A percentile compares a stretch with the other conserved stretches of the same genome.
Conservation (phyloP, 2,888 invertebrate species). For the Calameuta filiformis region DNA sequence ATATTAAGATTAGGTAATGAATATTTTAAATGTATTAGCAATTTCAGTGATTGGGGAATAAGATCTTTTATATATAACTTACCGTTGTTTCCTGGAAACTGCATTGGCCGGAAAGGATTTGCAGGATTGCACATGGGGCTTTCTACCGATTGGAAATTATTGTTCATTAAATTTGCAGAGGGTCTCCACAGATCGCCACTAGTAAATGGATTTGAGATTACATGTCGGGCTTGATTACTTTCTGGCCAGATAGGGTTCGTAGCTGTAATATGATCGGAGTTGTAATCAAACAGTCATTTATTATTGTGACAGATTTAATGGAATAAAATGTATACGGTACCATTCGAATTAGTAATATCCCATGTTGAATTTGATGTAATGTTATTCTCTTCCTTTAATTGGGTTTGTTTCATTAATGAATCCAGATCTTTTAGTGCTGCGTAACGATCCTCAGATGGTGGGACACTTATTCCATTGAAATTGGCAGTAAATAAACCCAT, state of each 20-base stretch:
- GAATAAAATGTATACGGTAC: conserved; percentile 19
- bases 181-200: conserved; percentile 57
- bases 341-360: conserved; percentile 50
- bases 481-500: conserved; percentile 41
- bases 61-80: conserved; percentile 19
- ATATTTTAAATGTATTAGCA: neutral
- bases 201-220: conserved; percentile 61
- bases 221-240: conserved; percentile 52
- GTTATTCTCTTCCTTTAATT: conserved; percentile 55
- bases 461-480: conserved; percentile 51
- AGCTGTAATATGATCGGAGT: conserved; percentile 30
- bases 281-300: neutral
- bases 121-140: conserved; percentile 56
- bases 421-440: conserved; percentile 96
- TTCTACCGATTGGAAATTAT: conserved; percentile 17
- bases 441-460: conserved; percentile 85
- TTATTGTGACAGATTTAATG: neutral
- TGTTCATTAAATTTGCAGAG: conserved; percentile 50
- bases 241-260: conserved; percentile 52
- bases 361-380: conserved; percentile 45
- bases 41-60: neutral
- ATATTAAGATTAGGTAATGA: neutral
- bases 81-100: conserved; percentile 58
- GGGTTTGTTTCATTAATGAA: conserved; percentile 69
- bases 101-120: conserved; percentile 60